Base-by-base conservation (phyloP, 2,797 vertebrate genomes). In the Scyliorhinus canicula region DNA sequence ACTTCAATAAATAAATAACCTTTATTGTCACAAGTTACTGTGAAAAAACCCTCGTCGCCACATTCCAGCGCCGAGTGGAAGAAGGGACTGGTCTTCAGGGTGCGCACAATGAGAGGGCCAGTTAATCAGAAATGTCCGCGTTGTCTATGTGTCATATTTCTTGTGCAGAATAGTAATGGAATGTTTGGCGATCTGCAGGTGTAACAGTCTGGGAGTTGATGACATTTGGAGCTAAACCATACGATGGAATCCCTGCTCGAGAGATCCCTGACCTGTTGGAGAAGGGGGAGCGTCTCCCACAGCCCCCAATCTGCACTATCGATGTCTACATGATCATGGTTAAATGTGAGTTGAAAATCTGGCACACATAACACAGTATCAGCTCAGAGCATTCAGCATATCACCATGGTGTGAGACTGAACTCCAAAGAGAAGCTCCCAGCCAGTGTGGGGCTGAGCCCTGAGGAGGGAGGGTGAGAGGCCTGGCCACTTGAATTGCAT, bases 291-390 rank as follows among this genome's bases (percentile, higher is more conserved):
- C 97, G 99, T 28, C 98, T 99, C 65, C 98, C 99, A 0, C 99
- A 99, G 96, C 99, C 99, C 0, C 96, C 97, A 26, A 98, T 99
- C 97, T 99, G 99, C 97, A 99, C 99, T 97, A 99, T 98, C 0
- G 98, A 99, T 0, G 98, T 99, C 96, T 99, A 99, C 97, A 99
- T 99, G 98, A 99, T 99, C 96, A 99, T 99, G 99, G 99, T 99
- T 97, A 99, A 99, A 98, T 99, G 99, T 99, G 95, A 95, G 98
- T 97, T 4, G 12, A 55, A 24, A 55, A 88, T 28, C 50, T 26
- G 84, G 47, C 5, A 8, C 11, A 14, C 50, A 67, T n/a, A 74
- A 31, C 40, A 57, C 9, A 79, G 44, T 55, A 63, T 40, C 52
- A 40, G 50, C 63, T 77, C 24, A 95, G 35, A 44, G 19, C 35